A percentile compares a stretch with the other conserved stretches of the same genome.
These are phyloP conservation scores for Diachasma alloeum DNA, from an alignment of 1,140 invertebrate species.

Conservation along the genomic window DNA sequence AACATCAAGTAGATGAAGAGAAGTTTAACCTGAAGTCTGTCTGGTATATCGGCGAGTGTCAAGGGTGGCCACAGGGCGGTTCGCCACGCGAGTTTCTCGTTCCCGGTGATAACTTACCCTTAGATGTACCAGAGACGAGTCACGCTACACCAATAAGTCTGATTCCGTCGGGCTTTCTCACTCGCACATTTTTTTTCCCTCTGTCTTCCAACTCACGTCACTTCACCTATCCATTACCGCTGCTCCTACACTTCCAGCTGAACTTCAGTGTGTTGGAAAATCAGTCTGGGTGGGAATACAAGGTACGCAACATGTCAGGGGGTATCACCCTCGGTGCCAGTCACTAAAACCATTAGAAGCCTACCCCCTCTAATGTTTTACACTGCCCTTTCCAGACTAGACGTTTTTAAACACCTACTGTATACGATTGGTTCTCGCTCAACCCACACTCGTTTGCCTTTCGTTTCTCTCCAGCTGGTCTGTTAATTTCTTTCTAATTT, in stretches of 20 bases:
- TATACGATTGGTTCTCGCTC: conserved; percentile 20
- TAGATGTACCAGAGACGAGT: conserved; percentile 37
- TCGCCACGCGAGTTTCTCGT: conserved; percentile 61
- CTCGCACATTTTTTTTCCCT: background rate
- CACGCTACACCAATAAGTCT: conserved; percentile 43
- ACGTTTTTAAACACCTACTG: conserved; percentile 31
- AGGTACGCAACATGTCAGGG: background rate
- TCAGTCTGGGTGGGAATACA: background rate
- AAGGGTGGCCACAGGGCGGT: conserved; percentile 61
- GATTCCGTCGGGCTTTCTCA: background rate
- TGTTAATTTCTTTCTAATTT: conserved; percentile 15
- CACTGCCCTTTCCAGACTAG: background rate
- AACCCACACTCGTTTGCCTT: conserved; percentile 16
- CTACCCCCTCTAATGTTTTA: conserved; percentile 27
- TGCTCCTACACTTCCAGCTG: background rate
- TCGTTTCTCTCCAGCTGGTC: background rate
- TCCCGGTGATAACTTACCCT: conserved; percentile 39
- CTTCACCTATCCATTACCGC: background rate
- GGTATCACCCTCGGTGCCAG: conserved; percentile 61
- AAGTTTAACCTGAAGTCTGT: background rate
- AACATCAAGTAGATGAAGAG: conserved; percentile 10
- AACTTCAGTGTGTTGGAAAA: background rate
- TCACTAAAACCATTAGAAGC: conserved; percentile 53
- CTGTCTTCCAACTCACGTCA: background rate
- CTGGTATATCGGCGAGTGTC: conserved; percentile 55